A percentile compares a stretch with the other conserved stretches of the same genome.
These are phyloP conservation scores for Etia nguti DNA, from an alignment of 2,113 vertebrate genomes.

Conservation along the genomic window DNA sequence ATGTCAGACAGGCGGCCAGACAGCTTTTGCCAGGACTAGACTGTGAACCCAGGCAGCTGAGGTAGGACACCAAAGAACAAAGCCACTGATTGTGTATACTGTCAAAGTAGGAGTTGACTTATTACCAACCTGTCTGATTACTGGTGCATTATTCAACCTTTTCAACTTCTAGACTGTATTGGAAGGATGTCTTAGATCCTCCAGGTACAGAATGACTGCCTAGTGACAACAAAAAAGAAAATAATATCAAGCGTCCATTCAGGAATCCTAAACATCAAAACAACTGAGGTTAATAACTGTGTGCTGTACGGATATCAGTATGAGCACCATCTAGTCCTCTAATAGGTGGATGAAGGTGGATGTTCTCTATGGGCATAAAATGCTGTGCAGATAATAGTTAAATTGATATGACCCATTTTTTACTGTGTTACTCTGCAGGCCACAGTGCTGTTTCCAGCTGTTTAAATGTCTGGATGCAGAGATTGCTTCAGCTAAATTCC, in stretches of 20 bases:
- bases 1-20: conserved; percentile 85
- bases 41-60: conserved; percentile 90
- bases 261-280: not conserved
- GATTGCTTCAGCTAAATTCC: conserved; percentile 82
- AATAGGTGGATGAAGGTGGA: not conserved
- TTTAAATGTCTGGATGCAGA: conserved; percentile 83
- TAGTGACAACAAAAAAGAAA: not conserved
- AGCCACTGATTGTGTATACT: rapidly evolving
- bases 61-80: conserved; percentile 63
- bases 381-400: not conserved
- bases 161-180: not conserved
- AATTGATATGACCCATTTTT: not conserved
- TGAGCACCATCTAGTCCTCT: not conserved
- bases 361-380: not conserved
- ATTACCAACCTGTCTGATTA: not conserved
- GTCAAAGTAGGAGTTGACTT: not conserved
- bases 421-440: conserved; percentile 60
- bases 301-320: not conserved
- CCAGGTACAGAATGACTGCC: not conserved
- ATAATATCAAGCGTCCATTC: not conserved
- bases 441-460: conserved; percentile 85
- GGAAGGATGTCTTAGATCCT: not conserved
- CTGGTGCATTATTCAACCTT: not conserved
- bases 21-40: conserved; percentile 87
- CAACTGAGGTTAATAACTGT: not conserved